phyloP scores from a whole-genome alignment of 1,140 invertebrate genomes.

The Eueides isabella region DNA sequence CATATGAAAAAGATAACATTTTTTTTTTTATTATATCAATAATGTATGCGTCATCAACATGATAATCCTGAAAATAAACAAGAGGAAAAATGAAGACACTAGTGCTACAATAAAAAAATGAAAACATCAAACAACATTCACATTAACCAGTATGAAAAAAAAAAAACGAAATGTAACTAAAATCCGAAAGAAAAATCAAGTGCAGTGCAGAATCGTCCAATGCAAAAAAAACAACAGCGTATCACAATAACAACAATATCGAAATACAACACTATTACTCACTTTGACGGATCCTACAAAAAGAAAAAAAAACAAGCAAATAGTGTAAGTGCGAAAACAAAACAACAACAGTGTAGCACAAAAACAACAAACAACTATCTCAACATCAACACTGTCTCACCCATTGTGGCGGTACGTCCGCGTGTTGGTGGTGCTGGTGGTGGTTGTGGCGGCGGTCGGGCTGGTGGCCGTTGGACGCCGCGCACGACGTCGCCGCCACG shows the following conservation, averaged over 20 bases:
- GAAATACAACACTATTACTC: background rate
- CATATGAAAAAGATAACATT: too few species aligned
- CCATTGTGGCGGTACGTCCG: slow-evolving; percentile 75
- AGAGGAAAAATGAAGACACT: background rate
- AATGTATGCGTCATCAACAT: too few species aligned
- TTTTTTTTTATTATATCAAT: too few species aligned
- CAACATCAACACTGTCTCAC: slow-evolving; percentile 50
- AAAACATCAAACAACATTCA: slow-evolving; percentile 6
- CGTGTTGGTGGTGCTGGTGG: slow-evolving; percentile 72
- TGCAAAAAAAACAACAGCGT: background rate
- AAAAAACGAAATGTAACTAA: background rate
- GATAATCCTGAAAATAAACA: background rate
- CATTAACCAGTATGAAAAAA: background rate
- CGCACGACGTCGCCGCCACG: slow-evolving; percentile 77
- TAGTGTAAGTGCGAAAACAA: slow-evolving; percentile 11
- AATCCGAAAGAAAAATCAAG: background rate
- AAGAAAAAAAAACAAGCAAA: slow-evolving; percentile 14
- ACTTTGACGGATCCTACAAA: background rate
- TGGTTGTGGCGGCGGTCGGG: slow-evolving; percentile 66
- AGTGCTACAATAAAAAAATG: background rate
- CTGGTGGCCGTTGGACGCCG: slow-evolving; percentile 73
- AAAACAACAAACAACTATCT: slow-evolving; percentile 9
- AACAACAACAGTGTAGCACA: slow-evolving; percentile 25
- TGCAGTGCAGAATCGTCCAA: too few species aligned
- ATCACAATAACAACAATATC: background rate